Base-by-base conservation (phyloP, 1,140 invertebrate species). In the Habropoda laboriosa region DNA sequence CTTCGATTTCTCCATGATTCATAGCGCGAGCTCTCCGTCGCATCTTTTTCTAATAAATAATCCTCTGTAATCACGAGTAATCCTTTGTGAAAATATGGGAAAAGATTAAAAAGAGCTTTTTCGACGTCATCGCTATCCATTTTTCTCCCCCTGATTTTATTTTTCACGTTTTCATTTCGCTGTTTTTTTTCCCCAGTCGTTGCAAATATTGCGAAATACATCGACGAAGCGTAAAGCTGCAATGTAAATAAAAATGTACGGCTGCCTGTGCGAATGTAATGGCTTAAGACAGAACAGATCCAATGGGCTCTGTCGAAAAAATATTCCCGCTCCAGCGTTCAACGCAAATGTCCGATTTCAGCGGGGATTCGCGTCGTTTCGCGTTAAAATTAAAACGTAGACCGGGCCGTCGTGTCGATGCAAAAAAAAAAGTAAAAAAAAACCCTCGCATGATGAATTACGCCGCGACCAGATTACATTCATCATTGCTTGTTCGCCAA, bases 381-480 rank as follows among this genome's bases (percentile, higher is more conserved):
- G 0, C 6, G 53, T 60, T 45, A 18, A 55, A 67, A 67, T 68
- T 68, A 68, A 77, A 64, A 68, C n/a, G 21, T 13, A 30, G 51
- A 3, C 40, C 40, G 40, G 5, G 4, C 18, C 27, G 47, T 13
- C 13, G 42, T n/a, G n/a, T n/a, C n/a, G n/a, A n/a, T n/a, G 58
- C 21, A 45, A 64, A 42, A 64, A 64, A 64, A 13, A 42, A 42
- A 42, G 12, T 8, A 13, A 10, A 35, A 67, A 67, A 35, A 12
- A n/a, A n/a, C n/a, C n/a, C 21, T 42, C n/a, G 53, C 16, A 30
- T n/a, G 72, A 75, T 30, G 72, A 75, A 75, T 64, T 42, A 64
- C 72, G 24, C 32, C 51, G 55, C 4, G 40, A 63, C 10, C 57
- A 45, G 71, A 74, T 74, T 63, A 73, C 30, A 35, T 55, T 67